Evolutionary conservation across 2,113 vertebrate genomes (phyloP), one percentile per base, ranked within the genome.

Genomic region (Macquaria australasica): DNA sequence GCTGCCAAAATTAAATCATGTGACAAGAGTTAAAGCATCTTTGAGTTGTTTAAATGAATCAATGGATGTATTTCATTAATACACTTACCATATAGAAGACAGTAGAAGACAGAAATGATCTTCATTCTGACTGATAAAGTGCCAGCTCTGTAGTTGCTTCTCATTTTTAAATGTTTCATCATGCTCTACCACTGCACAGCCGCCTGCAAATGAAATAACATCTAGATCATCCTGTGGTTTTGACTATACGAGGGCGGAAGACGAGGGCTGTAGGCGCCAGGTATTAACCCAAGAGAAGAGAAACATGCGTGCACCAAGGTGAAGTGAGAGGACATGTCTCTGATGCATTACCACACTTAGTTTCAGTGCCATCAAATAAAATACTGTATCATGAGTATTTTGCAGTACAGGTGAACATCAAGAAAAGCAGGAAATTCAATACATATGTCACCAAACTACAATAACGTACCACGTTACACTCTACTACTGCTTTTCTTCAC

Each of bases 1-100:
- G 6, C 88, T 93, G 70, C 23, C 16, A 58, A 37, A 75, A 82
- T 41, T 0, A 28, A 15, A 81, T 37, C 2, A 73, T 14, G 3
- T 55, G 14, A 64, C 5, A 25, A 20, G 6, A 41, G 20, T 56
- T 63, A n/a, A 16, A 53, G 23, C 5, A 63, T 12, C 0, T 48
- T 41, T 41, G 8, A 48, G 23, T 34, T 37, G 34, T 18, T 63
- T 56, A 10, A 20, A 53, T 62, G 6, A n/a, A 45, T 71, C 0
- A 12, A 45, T 23, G 8, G 1, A 39, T 62, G 3, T 1, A 7
- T 68, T 39, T 53, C 4, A 60, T 25, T 5, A 6, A 0, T 2
- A 68, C 9, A 81, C 90, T 88, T 85, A 93, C 90, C 88, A 63
- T 34, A 81, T 0, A 90, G 70, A 79, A 92, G 66, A 53, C 50